Conservation (phyloP, 2,888 invertebrate genomes). For the Trichopoda pennipes region DNA sequence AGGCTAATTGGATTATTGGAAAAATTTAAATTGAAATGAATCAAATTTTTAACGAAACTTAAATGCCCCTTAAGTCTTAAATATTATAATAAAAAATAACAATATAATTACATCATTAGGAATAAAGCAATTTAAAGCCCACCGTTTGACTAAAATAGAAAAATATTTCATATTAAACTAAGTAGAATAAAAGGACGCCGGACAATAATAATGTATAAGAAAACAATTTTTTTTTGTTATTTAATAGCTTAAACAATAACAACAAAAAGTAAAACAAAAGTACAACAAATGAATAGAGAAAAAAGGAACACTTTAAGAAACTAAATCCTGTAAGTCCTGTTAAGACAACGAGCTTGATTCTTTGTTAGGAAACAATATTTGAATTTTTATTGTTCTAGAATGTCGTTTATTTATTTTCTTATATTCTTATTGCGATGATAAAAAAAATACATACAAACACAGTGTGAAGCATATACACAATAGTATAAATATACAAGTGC, state of each 20-base stretch:
- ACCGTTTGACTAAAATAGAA: slow-evolving; percentile 1
- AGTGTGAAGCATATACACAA: background rate
- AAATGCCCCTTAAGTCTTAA: no score
- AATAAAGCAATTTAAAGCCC: background rate
- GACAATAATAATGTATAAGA: slow-evolving; percentile 54
- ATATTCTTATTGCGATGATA: slow-evolving; percentile 4
- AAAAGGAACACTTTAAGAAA: slow-evolving; percentile 67
- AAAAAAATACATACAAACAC: slow-evolving; percentile 5
- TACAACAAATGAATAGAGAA: slow-evolving; percentile 8
- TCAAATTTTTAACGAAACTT: no score
- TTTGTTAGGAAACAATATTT: slow-evolving; percentile 52
- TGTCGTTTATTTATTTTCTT: slow-evolving; percentile 41
- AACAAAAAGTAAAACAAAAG: slow-evolving; percentile 35
- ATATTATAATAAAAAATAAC: no score
- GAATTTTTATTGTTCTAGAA: slow-evolving; percentile 35
- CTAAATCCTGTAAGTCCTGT: slow-evolving; percentile 67
- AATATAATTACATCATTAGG: background rate
- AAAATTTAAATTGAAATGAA: no score
- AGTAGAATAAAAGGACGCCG: slow-evolving; percentile 41
- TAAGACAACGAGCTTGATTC: slow-evolving; percentile 60
- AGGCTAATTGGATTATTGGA: no score
- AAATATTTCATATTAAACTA: slow-evolving; percentile 36
- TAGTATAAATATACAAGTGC: background rate
- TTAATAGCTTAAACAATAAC: slow-evolving; percentile 33
- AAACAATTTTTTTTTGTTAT: slow-evolving; percentile 47